Evolutionary conservation across 2,797 vertebrate genomes (phyloP), one percentile per base, ranked within the genome.

Genomic region (Ptychobarbus kaznakovi): DNA sequence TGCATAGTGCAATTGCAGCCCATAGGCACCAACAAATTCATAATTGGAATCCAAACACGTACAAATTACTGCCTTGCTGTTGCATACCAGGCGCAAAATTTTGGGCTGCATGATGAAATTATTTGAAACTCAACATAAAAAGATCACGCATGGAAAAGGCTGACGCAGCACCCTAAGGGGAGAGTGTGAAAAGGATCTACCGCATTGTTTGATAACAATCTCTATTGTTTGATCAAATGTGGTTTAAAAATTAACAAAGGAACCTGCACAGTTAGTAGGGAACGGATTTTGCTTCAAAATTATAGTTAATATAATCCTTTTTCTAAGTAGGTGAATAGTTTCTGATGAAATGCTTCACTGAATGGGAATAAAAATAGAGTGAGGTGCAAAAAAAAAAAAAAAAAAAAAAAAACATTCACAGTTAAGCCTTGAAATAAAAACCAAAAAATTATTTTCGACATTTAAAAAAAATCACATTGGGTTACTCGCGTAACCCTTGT

Each of bases 21-120:
- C 93, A 95, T 90, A 85, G 95, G 93, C 93, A 92, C 92, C 87
- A 95, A 94, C 94, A 94, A 94, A 93, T 93, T 92, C 92, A 93
- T 95, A 94, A 96, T 95, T 95, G 95, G 93, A 95, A 96, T 93
- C 94, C 93, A 95, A 95, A 95, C 95, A 95, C 93, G 92, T 95
- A 94, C 94, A 95, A 94, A 95, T 94, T 94, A 93, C 93, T 88
- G 89, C 91, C 88, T 88, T 90, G 92, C 92, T 92, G 89, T 92
- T 93, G 94, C 95, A 95, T 94, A 95, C 93, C 90, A 93, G 95
- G 90, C 92, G 84, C 70, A 87, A 89, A 90, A 91, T 89, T 91
- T 90, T 88, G 63, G 53, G 84, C 82, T 74, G 92, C 86, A 94
- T 96, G 95, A 96, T 95, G 95, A 95, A 96, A 96, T 94, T 90